Percentiles rank a stretch among this genome's conserved stretches.
Evolutionary conservation across 1,140 invertebrate genomes (phyloP).

Genomic region (Dendroctonus valens): DNA sequence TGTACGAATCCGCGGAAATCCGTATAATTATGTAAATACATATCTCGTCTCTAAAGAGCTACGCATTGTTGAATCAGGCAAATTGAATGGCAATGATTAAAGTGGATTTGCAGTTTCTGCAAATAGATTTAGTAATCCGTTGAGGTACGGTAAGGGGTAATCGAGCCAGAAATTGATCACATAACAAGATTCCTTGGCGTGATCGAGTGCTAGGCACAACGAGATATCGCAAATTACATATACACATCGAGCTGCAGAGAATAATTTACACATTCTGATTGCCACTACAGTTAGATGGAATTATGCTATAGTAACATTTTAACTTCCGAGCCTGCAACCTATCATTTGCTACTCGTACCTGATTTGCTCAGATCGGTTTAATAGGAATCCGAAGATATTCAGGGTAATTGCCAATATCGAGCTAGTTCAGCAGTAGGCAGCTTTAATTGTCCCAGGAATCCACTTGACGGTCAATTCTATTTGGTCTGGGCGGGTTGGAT

Average conservation of each 20-base stretch:
- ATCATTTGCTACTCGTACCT: slow-evolving; percentile 45
- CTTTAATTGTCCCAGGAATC: slow-evolving; percentile 40
- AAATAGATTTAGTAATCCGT: slow-evolving; percentile 22
- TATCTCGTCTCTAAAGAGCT: not conserved
- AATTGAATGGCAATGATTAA: slow-evolving; percentile 29
- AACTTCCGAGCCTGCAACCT: slow-evolving; percentile 46
- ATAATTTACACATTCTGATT: slow-evolving; percentile 47
- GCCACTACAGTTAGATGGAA: slow-evolving; percentile 46
- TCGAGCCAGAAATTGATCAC: slow-evolving; percentile 43
- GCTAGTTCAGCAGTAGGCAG: slow-evolving; percentile 28
- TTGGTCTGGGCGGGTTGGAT: too few species aligned
- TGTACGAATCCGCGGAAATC: too few species aligned
- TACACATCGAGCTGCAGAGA: slow-evolving; percentile 33
- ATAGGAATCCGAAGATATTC: slow-evolving; percentile 44
- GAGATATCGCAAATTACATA: slow-evolving; percentile 46
- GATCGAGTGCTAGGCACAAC: slow-evolving; percentile 41
- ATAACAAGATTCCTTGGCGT: slow-evolving; percentile 44
- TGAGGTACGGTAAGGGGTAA: slow-evolving; percentile 19
- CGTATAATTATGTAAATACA: too few species aligned
- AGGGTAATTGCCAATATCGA: slow-evolving; percentile 29
- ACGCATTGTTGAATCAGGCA: slow-evolving; percentile 22
- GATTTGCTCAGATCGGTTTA: slow-evolving; percentile 43
- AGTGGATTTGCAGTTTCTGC: slow-evolving; percentile 21
- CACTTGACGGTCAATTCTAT: not conserved
- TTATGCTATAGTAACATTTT: slow-evolving; percentile 46